Evolutionary conservation across 1,140 invertebrate genomes (phyloP), one percentile per base, ranked within the genome.

Genomic region (Sminthurides bifidus): DNA sequence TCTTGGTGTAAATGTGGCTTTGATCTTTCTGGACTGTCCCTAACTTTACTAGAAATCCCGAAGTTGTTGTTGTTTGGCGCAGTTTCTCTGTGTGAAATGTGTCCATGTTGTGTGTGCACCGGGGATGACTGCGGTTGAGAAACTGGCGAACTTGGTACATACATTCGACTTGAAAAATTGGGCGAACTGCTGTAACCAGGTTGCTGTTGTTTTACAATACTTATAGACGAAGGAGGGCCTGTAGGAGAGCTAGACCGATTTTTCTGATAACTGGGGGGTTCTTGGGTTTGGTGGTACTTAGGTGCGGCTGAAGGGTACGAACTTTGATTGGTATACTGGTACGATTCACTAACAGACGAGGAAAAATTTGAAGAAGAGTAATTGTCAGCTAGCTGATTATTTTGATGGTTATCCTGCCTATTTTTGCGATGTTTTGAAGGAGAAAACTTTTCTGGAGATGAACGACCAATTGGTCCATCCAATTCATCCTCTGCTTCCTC

Each of bases 251-350:
- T 43, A 30, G 59, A 61, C 26, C 59, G 59, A 52, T 57, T 61
- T 45, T 56, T 57, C 45, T 58, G 59, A 40, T 57, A 49, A 14
- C 31, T 44, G 26, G 30, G 33, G 12, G 43, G 58, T 35, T 59
- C 41, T 19, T 37, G 5, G n/a, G 29, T 26, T 23, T 59, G 58
- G 17, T 56, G 46, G 61, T 79, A 75, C 64, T 75, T 54, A 15
- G 58, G 3, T n/a, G 52, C 21, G 58, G 59, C 14, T 61, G 62
- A 23, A 8, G 41, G 24, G 17, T 43, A 43, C 10, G 8, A 10
- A 35, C 8, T 35, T 10, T 35, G 33, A 35, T n/a, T 35, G 10
- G 33, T 10, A 43, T 43, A 23, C 45, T 58, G 50, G 44, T 53
- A 58, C 21, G 52, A 31, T 12, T 56, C 54, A 17, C 26, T 29